Evolutionary conservation across 2,888 invertebrate genomes (phyloP), one percentile per base, ranked within the genome.

Genomic region (Steinernema carpocapsae): DNA sequence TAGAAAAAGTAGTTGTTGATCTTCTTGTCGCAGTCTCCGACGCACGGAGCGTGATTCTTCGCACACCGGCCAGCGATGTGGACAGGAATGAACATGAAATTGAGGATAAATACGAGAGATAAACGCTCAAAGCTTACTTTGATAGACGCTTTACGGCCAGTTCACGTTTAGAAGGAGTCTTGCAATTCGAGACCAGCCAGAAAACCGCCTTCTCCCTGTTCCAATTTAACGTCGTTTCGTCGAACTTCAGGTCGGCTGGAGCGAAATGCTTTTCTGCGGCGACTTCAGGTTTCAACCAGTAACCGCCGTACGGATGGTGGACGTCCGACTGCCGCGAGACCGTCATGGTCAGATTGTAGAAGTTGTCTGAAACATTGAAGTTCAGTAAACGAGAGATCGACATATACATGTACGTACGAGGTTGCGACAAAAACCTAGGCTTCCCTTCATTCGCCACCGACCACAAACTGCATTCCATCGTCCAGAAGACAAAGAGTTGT

Each of bases 321-420:
- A 89, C 85, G 77, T 89, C 89, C 0, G 89, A 88, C 52, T 88
- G 88, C 46, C 80, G 79, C 19, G 92, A 91, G 88, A 85, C 91
- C 86, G 87, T 88, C 88, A 88, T 88, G 22, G 88, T 88, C 88
- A 89, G 88, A 78, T 90, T 89, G 83, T 92, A 93, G n/a, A 76
- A 78, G 17, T 77, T 72, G 12, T 74, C 77, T 77, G 72, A 73
- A 75, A 71, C 37, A 37, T 37, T 37, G 10, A 37, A 37, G 10
- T 10, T 6, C 37, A 10, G 37, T 37, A 10, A 3, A 37, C 37
- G n/a, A 37, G 37, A 3, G 37, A 37, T n/a, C n/a, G n/a, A n/a
- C n/a, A n/a, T n/a, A n/a, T n/a, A n/a, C n/a, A n/a, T n/a, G n/a
- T n/a, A 24, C 43, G 14, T 26, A 56, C 26, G 3, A 22, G 26